Base-by-base conservation (phyloP, 2,888 invertebrate species). In the Hyppa rectilinea region DNA sequence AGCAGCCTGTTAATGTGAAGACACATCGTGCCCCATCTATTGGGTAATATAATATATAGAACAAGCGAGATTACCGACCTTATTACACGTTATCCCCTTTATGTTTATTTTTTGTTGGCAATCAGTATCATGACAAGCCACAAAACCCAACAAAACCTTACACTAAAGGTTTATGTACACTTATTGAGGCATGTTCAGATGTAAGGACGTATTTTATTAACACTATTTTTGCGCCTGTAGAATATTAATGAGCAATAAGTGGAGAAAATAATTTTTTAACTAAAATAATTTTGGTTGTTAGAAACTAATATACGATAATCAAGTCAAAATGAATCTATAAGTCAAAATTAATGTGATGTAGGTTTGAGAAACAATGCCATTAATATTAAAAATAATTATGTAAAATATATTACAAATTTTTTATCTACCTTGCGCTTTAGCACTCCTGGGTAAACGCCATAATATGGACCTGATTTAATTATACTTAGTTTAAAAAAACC, bases 141-240 rank as follows among this genome's bases (percentile, higher is more conserved):
- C 70, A 76, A 76, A 63, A 55, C 62, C 65, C 53, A 45, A 55
- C 70, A 76, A 76, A 63, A 55, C 62, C 65, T 43, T 49, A 49
- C 58, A 68, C 52, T 60, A 79, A 61, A 47, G 55, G 56, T 68
- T 68, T 29, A 47, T 45, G 45, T 40, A 74, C n/a, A 34, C 40
- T 63, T 23, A 60, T 67, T 64, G 78, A 10, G 40, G 40, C 43
- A 40, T 47, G 34, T 63, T 60, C 45, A 20, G 17, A 50, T 36
- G 6, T 29, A 52, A 62, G 50, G 75, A 31, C 64, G 29, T 36
- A 43, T 43, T 10, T 9, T 14, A 9, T 12, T 7, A 12, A 12
- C 38, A 7, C 4, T 12, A 29, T 59, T 10, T 45, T 10, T 14
- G 40, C 52, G 69, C 69, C 52, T 77, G 40, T 2, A 4, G 2